These are phyloP conservation scores for Ibycter americanus DNA, from an alignment of 2,797 vertebrate species.

Conservation along the genomic window DNA sequence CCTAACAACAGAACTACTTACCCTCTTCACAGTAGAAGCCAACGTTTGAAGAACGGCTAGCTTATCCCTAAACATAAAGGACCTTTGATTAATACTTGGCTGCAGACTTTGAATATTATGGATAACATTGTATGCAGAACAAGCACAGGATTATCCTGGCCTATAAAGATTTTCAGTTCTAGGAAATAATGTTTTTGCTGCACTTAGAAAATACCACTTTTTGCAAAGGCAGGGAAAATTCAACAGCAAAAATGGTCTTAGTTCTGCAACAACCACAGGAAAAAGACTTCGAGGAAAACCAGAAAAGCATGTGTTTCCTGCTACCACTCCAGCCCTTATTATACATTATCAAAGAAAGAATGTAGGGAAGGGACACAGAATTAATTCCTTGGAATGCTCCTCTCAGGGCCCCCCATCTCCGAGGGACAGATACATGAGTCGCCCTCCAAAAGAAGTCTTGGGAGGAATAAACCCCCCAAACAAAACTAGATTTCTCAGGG, in stretches of 20 bases:
- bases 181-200: neutral
- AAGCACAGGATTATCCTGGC: neutral
- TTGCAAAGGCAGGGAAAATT: neutral
- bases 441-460: neutral
- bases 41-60: slow-evolving; percentile 88
- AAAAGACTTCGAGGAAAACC: neutral
- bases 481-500: neutral
- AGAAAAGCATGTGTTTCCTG: neutral
- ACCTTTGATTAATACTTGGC: neutral
- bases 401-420: neutral
- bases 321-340: neutral
- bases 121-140: neutral
- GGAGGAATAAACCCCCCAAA: neutral
- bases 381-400: neutral
- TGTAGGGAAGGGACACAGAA: neutral
- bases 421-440: neutral
- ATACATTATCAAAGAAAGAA: neutral
- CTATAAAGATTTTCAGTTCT: neutral
- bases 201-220: neutral
- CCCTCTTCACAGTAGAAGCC: slow-evolving; percentile 85
- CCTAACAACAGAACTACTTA: slow-evolving; percentile 63
- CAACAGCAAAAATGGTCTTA: neutral
- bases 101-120: neutral
- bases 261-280: neutral
- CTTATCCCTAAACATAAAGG: slow-evolving; percentile 82